Evolutionary conservation across 2,888 invertebrate genomes (phyloP).

Genomic region (Sarcophaga caerulescens): DNA sequence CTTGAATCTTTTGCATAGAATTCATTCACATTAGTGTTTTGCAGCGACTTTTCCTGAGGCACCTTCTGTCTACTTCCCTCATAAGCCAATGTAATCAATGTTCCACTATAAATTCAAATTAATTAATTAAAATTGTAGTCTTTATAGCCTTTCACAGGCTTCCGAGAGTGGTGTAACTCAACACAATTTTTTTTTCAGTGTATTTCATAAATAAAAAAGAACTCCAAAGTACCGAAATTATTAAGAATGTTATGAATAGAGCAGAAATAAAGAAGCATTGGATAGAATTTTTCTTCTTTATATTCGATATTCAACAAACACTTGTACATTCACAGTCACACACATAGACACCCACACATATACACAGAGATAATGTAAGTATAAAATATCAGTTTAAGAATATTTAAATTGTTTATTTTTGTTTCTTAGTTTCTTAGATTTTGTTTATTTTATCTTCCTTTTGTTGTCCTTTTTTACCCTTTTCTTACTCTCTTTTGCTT

Average conservation of each 20-base stretch:
- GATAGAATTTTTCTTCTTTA: neutral
- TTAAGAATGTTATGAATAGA: neutral
- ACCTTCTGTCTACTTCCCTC: too few species aligned
- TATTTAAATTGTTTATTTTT: constrained; percentile 31
- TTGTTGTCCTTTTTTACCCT: neutral
- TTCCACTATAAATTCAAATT: too few species aligned
- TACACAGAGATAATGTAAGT: neutral
- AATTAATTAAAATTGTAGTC: too few species aligned
- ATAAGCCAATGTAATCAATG: too few species aligned
- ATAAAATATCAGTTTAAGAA: constrained; percentile 10
- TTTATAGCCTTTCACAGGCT: too few species aligned
- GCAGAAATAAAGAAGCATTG: neutral
- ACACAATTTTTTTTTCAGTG: neutral
- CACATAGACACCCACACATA: neutral
- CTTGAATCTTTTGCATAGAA: too few species aligned
- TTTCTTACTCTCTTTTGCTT: neutral
- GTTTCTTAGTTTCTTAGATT: constrained; percentile 11
- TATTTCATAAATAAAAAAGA: neutral
- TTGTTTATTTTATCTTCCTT: neutral
- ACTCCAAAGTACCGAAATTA: neutral
- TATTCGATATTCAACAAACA: neutral
- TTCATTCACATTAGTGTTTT: too few species aligned
- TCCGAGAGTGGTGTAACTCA: too few species aligned
- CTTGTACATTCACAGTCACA: neutral
- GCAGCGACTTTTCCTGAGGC: too few species aligned